These are phyloP conservation scores for Hydropsyche betteni DNA, from an alignment of 2,888 invertebrate species.

Conservation along the genomic window DNA sequence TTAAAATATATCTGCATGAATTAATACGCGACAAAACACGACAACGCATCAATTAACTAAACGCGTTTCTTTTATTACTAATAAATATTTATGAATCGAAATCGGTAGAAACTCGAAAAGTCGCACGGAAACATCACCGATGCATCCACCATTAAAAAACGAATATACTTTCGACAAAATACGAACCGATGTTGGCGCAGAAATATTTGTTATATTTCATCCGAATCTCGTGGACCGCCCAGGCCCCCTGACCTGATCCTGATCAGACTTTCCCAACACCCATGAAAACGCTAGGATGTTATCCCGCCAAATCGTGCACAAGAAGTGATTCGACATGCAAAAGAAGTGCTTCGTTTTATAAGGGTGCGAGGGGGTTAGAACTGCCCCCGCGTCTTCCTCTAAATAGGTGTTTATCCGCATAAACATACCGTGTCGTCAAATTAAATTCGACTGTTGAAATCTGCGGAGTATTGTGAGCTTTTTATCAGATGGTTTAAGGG, in stretches of 20 bases:
- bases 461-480: not conserved
- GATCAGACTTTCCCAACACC: constrained; percentile 10
- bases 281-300: not conserved
- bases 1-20: no score
- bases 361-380: not conserved
- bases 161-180: no score
- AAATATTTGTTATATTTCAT: constrained; percentile 51
- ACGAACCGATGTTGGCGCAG: constrained; percentile 49
- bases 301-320: constrained; percentile 3
- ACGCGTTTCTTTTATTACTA: no score
- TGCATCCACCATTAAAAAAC: no score
- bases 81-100: no score
- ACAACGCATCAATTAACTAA: no score
- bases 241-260: not conserved
- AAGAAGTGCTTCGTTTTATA: constrained; percentile 36
- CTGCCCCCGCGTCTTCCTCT: constrained; percentile 22
- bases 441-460: constrained; percentile 4
- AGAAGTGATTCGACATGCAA: constrained; percentile 31
- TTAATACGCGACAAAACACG: no score
- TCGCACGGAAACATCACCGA: no score
- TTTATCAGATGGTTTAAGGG: not conserved
- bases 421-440: constrained; percentile 8
- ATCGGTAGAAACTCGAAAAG: no score
- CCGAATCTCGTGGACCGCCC: constrained; percentile 33
- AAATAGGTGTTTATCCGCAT: constrained; percentile 25